A percentile compares a stretch with the other conserved stretches of the same genome.
Evolutionary conservation across 2,797 vertebrate species (phyloP).

Genomic region (Sebastes ruberrimus): DNA sequence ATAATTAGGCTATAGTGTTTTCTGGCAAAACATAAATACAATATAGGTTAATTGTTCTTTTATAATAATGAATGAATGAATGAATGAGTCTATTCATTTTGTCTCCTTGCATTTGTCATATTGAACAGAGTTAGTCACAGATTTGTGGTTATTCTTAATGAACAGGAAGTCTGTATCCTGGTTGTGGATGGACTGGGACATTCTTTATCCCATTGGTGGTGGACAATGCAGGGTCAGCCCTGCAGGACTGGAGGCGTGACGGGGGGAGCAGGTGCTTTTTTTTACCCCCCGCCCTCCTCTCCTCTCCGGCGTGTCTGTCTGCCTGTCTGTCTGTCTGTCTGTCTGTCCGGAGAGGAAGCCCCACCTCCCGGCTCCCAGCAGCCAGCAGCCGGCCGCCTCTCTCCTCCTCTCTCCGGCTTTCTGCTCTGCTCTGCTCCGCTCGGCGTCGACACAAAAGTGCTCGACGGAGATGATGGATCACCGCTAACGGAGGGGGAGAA

Average conservation of each 20-base stretch:
- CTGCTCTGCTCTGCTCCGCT: constrained; percentile 44
- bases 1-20: not conserved
- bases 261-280: constrained; percentile 80
- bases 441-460: constrained; percentile 80
- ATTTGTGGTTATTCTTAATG: not conserved
- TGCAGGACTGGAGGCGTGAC: constrained; percentile 70
- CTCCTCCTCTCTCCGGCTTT: constrained; percentile 68
- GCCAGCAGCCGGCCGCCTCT: constrained; percentile 76
- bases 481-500: constrained; percentile 61
- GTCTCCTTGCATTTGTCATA: not conserved
- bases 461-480: constrained; percentile 76
- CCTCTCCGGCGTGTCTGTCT: constrained; percentile 47
- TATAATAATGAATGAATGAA: not conserved
- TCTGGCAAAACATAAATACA: not conserved
- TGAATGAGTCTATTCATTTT: not conserved
- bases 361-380: constrained; percentile 74
- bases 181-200: constrained; percentile 36
- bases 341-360: constrained; percentile 65
- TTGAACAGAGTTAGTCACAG: not conserved
- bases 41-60: not conserved
- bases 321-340: constrained; percentile 26
- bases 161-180: constrained; percentile 44
- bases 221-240: constrained; percentile 70
- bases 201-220: constrained; percentile 53
- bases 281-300: constrained; percentile 39